These are phyloP conservation scores for Galerucella calmariensis DNA, from an alignment of 2,888 invertebrate species.

Conservation along the genomic window DNA sequence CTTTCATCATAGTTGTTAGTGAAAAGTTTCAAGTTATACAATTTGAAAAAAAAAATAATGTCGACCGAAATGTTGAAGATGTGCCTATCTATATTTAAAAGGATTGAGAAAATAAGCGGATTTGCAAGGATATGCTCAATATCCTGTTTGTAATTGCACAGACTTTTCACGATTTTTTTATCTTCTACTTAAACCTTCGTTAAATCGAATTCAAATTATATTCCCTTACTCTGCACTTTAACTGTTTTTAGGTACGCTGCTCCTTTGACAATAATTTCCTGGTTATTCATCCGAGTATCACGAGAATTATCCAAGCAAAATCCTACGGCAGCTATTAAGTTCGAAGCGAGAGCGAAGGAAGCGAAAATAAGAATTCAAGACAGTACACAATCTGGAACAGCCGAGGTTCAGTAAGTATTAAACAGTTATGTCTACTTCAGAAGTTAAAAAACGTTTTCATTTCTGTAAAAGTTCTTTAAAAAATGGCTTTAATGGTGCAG, in stretches of 20 bases:
- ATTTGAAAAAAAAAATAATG: too few relatives aligned
- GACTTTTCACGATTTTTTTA: neutral
- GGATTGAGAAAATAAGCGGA: too few relatives aligned
- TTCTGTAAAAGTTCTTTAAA: too few relatives aligned
- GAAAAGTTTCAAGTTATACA: too few relatives aligned
- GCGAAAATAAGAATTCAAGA: constrained; percentile 57
- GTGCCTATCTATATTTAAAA: too few relatives aligned
- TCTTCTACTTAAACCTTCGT: neutral
- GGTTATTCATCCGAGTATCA: constrained; percentile 74
- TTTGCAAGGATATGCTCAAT: too few relatives aligned
- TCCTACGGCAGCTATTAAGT: constrained; percentile 69
- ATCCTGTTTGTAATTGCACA: neutral
- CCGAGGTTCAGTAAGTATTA: constrained; percentile 57
- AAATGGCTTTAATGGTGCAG: too few relatives aligned
- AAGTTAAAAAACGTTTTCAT: too few relatives aligned
- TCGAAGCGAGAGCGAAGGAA: constrained; percentile 65
- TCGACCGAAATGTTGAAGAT: too few relatives aligned
- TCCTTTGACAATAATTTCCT: constrained; percentile 72
- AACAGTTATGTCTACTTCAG: too few relatives aligned
- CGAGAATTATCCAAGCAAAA: constrained; percentile 71
- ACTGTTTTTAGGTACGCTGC: constrained; percentile 67
- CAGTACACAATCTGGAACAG: constrained; percentile 59
- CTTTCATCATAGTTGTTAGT: too few relatives aligned
- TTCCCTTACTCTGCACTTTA: neutral
- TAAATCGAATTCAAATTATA: neutral